A percentile compares a stretch with the other conserved stretches of the same genome.
Conservation (phyloP, 1,140 invertebrate species). For the Lordiphosa stackelbergi region DNA sequence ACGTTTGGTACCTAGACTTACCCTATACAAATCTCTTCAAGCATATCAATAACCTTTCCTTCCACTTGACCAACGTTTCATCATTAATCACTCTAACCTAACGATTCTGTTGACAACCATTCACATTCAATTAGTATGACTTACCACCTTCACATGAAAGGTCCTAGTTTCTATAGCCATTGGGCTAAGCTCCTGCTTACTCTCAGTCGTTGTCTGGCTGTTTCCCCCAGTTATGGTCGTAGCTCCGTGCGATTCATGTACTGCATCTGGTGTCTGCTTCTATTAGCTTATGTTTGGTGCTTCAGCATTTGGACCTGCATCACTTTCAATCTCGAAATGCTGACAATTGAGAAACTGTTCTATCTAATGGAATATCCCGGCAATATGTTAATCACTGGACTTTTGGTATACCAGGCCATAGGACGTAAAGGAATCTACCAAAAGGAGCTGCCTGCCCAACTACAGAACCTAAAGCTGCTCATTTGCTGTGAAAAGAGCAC, state of each 20-base stretch:
- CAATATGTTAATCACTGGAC: slow-evolving; percentile 31
- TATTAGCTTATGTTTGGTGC: slow-evolving; percentile 37
- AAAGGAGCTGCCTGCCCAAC: background rate
- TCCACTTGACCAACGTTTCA: background rate
- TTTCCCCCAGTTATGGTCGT: slow-evolving; percentile 2
- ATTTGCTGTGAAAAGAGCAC: too few species aligned
- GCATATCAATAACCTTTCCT: background rate
- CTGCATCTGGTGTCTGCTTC: slow-evolving; percentile 32
- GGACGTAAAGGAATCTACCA: background rate
- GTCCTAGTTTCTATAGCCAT: slow-evolving; percentile 7
- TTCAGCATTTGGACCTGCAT: slow-evolving; percentile 17
- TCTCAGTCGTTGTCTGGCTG: slow-evolving; percentile 25
- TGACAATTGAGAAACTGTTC: slow-evolving; percentile 44
- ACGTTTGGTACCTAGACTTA: too few species aligned
- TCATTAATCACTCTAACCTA: slow-evolving; percentile 45
- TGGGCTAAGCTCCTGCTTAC: slow-evolving; percentile 10
- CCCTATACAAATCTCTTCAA: background rate
- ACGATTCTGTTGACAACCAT: background rate
- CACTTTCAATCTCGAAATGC: slow-evolving; percentile 19
- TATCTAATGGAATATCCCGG: slow-evolving; percentile 44
- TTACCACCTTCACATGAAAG: slow-evolving; percentile 20
- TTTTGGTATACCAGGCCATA: slow-evolving; percentile 14
- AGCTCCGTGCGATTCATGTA: slow-evolving; percentile 12
- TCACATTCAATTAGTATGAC: slow-evolving; percentile 19
- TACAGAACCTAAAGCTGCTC: background rate